These are phyloP conservation scores for Varroa destructor DNA, from an alignment of 1,140 invertebrate genomes.

Conservation along the genomic window DNA sequence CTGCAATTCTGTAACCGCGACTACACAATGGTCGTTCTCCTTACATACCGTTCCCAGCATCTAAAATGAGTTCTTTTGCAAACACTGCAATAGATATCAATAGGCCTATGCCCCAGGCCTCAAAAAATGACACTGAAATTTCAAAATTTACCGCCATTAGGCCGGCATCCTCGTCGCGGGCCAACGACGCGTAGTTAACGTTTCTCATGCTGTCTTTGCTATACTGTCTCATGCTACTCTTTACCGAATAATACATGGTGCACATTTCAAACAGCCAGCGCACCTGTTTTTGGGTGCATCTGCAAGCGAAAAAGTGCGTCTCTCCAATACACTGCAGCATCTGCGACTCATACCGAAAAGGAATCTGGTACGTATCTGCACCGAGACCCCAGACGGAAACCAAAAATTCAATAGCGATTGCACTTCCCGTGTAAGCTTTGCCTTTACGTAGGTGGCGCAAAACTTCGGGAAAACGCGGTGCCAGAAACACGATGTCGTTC, in stretches of 20 bases:
- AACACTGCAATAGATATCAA: too few relatives aligned
- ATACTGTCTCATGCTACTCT: too few relatives aligned
- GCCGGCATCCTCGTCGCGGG: too few relatives aligned
- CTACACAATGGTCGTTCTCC: too few relatives aligned
- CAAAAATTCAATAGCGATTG: neutral
- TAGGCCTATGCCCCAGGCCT: too few relatives aligned
- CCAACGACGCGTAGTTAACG: too few relatives aligned
- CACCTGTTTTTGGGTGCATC: neutral
- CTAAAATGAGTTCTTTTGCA: too few relatives aligned
- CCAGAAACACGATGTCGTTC: constrained; percentile 3
- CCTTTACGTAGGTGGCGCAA: neutral
- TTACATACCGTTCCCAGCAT: too few relatives aligned
- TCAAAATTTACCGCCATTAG: too few relatives aligned
- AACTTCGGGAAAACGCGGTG: neutral
- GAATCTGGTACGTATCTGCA: neutral
- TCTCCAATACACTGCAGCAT: neutral
- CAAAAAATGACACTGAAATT: too few relatives aligned
- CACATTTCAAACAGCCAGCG: constrained; percentile 5
- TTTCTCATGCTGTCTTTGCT: too few relatives aligned
- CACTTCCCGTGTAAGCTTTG: neutral
- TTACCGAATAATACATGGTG: neutral
- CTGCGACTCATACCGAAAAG: neutral
- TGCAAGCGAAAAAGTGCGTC: constrained; percentile 6
- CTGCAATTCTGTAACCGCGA: too few relatives aligned
- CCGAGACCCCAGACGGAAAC: constrained; percentile 5